phyloP scores from a whole-genome alignment of 2,113 vertebrate species.

The Pleuronectes platessa region DNA sequence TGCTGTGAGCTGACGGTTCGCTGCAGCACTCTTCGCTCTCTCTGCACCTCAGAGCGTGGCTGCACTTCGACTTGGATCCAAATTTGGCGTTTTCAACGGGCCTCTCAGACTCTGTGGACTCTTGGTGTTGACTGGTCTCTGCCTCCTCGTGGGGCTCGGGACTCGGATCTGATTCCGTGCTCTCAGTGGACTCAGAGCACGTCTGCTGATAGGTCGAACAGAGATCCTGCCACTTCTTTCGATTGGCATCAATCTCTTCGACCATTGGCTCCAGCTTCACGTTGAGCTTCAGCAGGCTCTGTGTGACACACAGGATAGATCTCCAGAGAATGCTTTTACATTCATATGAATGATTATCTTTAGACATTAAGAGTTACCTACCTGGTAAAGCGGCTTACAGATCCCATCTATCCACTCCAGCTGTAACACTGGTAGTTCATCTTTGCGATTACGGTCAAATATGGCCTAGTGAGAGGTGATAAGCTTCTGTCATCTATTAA shows the following conservation, averaged over 20 bases:
- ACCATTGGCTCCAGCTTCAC: slow-evolving; percentile 84
- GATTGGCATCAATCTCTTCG: slow-evolving; percentile 82
- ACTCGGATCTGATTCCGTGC: slow-evolving; percentile 45
- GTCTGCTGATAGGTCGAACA: slow-evolving; percentile 74
- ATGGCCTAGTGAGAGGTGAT: slow-evolving; percentile 86
- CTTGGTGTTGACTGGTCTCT: slow-evolving; percentile 15
- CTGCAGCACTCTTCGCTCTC: slow-evolving; percentile 15
- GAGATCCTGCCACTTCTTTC: slow-evolving; percentile 82
- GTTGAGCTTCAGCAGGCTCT: slow-evolving; percentile 82
- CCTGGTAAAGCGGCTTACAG: slow-evolving; percentile 95
- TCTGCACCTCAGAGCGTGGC: slow-evolving; percentile 21
- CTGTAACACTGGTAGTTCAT: slow-evolving; percentile 94
- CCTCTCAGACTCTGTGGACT: slow-evolving; percentile 38
- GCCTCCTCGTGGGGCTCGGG: slow-evolving; percentile 19
- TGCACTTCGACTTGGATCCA: slow-evolving; percentile 39
- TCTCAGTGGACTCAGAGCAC: slow-evolving; percentile 53
- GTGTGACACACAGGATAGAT: not conserved
- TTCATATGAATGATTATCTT: not conserved
- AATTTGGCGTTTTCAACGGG: slow-evolving; percentile 16
- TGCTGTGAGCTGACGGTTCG: slow-evolving; percentile 1
- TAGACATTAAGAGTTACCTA: slow-evolving; percentile 59
- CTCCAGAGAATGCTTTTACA: slow-evolving; percentile 1
- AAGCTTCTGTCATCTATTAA: slow-evolving; percentile 5
- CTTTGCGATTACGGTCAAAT: slow-evolving; percentile 98
- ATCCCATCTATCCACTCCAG: slow-evolving; percentile 98